phyloP scores from a whole-genome alignment of 2,113 vertebrate species.

The Aspiorhynchus laticeps region DNA sequence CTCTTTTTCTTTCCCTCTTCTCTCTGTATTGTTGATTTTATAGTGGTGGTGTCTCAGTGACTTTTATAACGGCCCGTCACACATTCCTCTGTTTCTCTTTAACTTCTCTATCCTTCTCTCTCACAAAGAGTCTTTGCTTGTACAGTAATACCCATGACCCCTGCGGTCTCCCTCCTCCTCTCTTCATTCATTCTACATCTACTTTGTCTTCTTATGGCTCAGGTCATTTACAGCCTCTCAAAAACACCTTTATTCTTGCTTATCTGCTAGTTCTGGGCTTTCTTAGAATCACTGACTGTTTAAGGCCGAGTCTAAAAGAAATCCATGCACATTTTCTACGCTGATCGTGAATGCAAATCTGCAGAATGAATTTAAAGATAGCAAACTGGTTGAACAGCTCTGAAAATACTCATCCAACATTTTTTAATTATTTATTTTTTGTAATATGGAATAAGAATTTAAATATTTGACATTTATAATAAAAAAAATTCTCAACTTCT shows the following conservation, averaged over 20 bases:
- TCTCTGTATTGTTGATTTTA: constrained; percentile 33
- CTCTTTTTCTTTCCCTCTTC: background rate
- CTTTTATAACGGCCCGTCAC: constrained; percentile 4
- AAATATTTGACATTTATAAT: background rate
- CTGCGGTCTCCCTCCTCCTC: background rate
- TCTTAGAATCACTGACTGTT: background rate
- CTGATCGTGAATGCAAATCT: background rate
- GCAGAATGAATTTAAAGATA: background rate
- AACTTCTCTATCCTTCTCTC: constrained; percentile 20
- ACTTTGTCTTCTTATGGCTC: background rate
- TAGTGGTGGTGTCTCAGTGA: background rate
- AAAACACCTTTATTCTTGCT: background rate
- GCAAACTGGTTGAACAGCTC: background rate
- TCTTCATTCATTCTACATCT: background rate
- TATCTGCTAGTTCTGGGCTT: constrained; percentile 1
- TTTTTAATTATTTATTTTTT: background rate
- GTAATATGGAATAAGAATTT: background rate
- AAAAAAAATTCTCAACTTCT: background rate
- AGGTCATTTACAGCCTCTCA: constrained; percentile 29
- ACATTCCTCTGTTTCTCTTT: constrained; percentile 64
- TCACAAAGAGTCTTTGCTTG: constrained; percentile 16
- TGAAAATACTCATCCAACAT: background rate
- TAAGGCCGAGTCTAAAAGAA: background rate
- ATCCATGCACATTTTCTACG: background rate
- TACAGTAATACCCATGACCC: constrained; percentile 29